A percentile compares a stretch with the other conserved stretches of the same genome.
phyloP scores from a whole-genome alignment of 1,140 invertebrate species.

The Reticulitermes speratus region DNA sequence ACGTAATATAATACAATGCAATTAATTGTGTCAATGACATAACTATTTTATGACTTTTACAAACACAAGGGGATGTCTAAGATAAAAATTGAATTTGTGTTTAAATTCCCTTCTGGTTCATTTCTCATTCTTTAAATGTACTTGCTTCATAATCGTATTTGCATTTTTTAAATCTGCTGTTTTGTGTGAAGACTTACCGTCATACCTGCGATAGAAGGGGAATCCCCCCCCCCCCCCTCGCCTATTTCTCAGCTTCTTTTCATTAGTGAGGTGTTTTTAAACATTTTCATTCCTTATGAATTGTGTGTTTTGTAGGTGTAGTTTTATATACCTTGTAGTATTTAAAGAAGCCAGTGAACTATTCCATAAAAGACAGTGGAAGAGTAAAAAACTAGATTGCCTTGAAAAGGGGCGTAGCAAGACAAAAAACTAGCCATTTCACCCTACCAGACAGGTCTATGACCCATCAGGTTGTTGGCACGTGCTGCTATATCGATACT shows the following conservation, averaged over 20 bases:
- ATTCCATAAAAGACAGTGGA: not conserved
- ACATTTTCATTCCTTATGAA: too few relatives aligned
- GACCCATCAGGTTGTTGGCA: not conserved
- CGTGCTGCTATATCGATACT: not conserved
- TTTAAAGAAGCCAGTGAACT: not conserved
- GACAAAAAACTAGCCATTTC: not conserved
- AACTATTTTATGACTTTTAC: too few relatives aligned
- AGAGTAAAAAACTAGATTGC: not conserved
- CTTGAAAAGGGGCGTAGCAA: not conserved
- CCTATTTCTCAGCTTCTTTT: not conserved
- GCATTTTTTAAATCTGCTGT: not conserved
- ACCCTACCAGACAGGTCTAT: slow-evolving; percentile 5
- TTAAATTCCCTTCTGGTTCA: too few relatives aligned
- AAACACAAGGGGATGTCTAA: too few relatives aligned
- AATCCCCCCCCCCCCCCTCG: not conserved
- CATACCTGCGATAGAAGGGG: not conserved
- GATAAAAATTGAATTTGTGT: too few relatives aligned
- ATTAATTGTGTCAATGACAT: too few relatives aligned
- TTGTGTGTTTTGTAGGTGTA: not conserved
- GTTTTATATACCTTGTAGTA: not conserved
- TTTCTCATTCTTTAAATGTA: too few relatives aligned
- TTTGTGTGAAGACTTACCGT: not conserved
- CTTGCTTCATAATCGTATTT: too few relatives aligned
- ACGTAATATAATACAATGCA: too few relatives aligned
- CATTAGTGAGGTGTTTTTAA: not conserved